Conservation (phyloP, 2,888 invertebrate genomes). For the Norana najaformis region DNA sequence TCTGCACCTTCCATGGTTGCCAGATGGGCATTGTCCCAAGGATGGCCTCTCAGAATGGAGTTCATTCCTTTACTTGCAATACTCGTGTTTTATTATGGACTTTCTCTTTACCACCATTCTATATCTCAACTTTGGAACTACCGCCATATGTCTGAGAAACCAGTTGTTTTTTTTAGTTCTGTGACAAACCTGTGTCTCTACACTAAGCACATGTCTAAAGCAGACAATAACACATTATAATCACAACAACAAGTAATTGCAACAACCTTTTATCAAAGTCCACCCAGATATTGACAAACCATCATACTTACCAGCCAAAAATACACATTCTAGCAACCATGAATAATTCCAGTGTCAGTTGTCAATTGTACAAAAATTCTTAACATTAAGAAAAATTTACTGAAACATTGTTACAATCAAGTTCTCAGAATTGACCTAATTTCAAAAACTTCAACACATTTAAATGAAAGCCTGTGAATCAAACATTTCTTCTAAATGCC, state of each 20-base stretch:
- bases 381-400: conserved; percentile 4
- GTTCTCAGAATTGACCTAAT: conserved; percentile 13
- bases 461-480: background rate
- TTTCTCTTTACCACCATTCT: background rate
- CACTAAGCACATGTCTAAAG: no score
- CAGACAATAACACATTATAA: no score
- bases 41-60: no score
- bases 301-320: background rate
- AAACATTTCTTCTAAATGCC: background rate
- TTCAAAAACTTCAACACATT: background rate
- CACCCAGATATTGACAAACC: background rate
- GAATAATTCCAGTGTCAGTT: conserved; percentile 7
- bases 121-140: background rate
- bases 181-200: background rate
- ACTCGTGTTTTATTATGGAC: no score
- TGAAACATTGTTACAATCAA: background rate
- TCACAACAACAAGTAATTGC: background rate
- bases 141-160: background rate
- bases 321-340: background rate
- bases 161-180: background rate
- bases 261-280: background rate
- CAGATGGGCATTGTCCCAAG: no score
- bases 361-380: background rate
- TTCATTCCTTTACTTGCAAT: no score
- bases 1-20: no score